Base-by-base conservation (phyloP, 2,797 vertebrate genomes). In the Astyanax mexicanus region DNA sequence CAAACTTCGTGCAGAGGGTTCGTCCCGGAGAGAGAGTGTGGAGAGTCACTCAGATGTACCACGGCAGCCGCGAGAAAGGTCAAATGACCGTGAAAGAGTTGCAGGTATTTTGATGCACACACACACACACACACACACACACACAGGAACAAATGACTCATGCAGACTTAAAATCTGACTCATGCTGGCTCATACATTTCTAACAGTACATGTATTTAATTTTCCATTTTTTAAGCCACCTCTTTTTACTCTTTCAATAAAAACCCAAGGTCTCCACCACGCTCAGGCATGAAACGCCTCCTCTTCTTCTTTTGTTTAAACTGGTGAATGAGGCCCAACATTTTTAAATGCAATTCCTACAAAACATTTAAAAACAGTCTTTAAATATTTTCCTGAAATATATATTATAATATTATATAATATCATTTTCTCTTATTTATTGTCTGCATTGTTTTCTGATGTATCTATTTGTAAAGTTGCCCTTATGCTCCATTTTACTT, bases 1-100 rank as follows among this genome's bases (percentile, higher is more conserved):
- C 96, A 83, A 98, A 97, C 88, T 97, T 97, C 80, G 96, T 98
- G 72, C 96, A 97, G 85, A 91, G 96, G 15, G 92, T 97, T 69
- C 94, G 96, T 37, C 94, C 96, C 0, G 95, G 96, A 0, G 96
- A 98, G 88, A 93, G 91, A 0, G 93, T 96, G 75, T 98, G 95
- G 96, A 94, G 92, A 86, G 95, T 96, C 90, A 94, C 87, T 1
- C 85, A 87, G 32, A 89, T 93, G 77, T 96, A 94, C 90, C 93
- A 91, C 0, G 96, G 96, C 42, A 94, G 93, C 86, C 91, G 93
- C 81, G 95, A 96, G 75, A 95, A 93, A 89, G 96, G 96, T 32
- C 94, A 95, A 86, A 92, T 97, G 90, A 94, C 92, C 81, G 92
- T 98, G 75, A 96, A 96, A 90, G 95, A 97, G 83, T 93, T 91